Base-by-base conservation (phyloP, 2,113 vertebrate genomes). In the Sebastes schlegelii region DNA sequence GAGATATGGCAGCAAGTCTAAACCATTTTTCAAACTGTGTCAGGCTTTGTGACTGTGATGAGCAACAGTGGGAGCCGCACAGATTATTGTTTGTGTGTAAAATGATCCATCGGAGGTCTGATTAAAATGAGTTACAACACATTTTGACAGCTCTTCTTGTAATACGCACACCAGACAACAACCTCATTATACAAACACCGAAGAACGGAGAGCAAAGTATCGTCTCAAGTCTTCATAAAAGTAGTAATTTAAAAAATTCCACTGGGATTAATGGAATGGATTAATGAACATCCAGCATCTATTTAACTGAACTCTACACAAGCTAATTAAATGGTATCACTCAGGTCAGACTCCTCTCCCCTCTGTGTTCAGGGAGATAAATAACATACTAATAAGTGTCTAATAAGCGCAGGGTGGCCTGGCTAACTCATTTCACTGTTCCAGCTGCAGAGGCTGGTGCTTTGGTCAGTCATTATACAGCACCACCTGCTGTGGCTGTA, bases 391-490 rank as follows among this genome's bases (percentile, higher is more conserved):
- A 69, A 64, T 65, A 77, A 77, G 79, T 75, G 40, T 61, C 40
- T 70, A 77, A 81, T 69, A 75, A 42, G 80, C 10, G 46, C 65
- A 61, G 42, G 17, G 52, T 12, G 51, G 70, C 23, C 46, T 8
- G 54, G 63, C 61, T 87, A 17, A 66, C 12, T 83, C 7, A 66
- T 19, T 55, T 75, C 12, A 69, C 49, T 63, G 54, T 69, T 57
- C 62, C 49, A 79, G 73, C 78, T 69, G 63, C 34, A 62, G 72
- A 79, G 43, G 23, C 14, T 40, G 13, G 74, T 62, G 83, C 54
- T 89, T 83, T 72, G 74, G 70, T 88, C 84, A 85, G 16, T 74
- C 46, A 51, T 77, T 72, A 61, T 5, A 61, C 66, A 67, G 46
- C 51, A 75, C 12, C 62, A 54, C 54, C 81, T 75, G 66, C 68